Evolutionary conservation across 2,113 vertebrate genomes (phyloP), one percentile per base, ranked within the genome.

Genomic region (Serinus canaria): DNA sequence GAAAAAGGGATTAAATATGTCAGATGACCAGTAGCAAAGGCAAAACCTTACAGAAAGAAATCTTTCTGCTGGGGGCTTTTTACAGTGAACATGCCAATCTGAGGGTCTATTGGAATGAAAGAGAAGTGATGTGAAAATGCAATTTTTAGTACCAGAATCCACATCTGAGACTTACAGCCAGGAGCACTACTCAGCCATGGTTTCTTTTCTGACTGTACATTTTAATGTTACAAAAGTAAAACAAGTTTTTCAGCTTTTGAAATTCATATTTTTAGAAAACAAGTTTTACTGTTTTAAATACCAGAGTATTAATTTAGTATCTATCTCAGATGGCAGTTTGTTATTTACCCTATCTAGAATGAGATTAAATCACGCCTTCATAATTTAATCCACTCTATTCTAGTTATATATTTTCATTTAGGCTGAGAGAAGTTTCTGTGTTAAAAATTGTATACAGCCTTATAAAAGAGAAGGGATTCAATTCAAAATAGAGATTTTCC

Each of bases 211-310:
- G 14, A 53, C 11, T 76, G 15, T 21, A 20, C 7, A n/a, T 78
- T 91, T 89, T 79, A 37, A 77, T 49, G n/a, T 46, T 44, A 24
- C 10, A 84, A 95, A 84, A 22, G 33, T 90, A 44, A 78, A 92
- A 9, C 4, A 52, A 83, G 21, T 58, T 64, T 24, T 73, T 79
- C 39, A 60, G 7, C 17, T 93, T 73, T 53, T 95, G 31, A 92
- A 92, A 86, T 89, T 90, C 6, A 12, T 80, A n/a, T 35, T 56
- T 96, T 93, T 92, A 50, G 77, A 68, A 83, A 93, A 24, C 92
- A 77, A 44, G 3, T 18, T 90, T 94, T 90, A 90, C 69, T 59
- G 47, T 37, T 37, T 37, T 37, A 37, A 37, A 37, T 37, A 55
- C 33, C 89, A 78, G 86, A 92, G 5, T 75, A 85, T 25, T 88